A percentile compares a stretch with the other conserved stretches of the same genome.
phyloP scores from a whole-genome alignment of 1,140 invertebrate species.

The Dolichoris vasculosae region DNA sequence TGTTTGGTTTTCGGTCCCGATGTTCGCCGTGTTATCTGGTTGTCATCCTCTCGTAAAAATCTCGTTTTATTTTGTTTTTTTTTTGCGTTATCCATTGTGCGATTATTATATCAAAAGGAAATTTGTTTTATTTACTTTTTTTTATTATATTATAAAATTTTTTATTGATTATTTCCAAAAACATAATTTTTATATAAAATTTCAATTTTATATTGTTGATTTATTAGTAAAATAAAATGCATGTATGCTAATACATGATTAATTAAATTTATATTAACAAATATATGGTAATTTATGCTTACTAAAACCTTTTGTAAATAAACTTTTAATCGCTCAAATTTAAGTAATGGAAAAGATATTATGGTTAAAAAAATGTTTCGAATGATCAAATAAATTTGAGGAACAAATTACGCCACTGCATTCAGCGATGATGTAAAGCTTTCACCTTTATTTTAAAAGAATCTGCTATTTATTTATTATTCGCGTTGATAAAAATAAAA shows the following conservation, averaged over 20 bases:
- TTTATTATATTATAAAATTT: not conserved
- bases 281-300: not conserved
- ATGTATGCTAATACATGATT: not conserved
- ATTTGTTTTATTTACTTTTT: not conserved
- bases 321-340: not conserved
- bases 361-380: not conserved
- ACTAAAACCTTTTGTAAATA: not conserved
- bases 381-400: not conserved
- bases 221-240: not conserved
- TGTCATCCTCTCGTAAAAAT: constrained; percentile 3
- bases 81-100: not conserved
- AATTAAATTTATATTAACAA: too few relatives aligned
- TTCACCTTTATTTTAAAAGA: not conserved
- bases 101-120: not conserved
- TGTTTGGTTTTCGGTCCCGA: not conserved
- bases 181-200: not conserved
- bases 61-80: not conserved
- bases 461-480: not conserved
- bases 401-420: not conserved
- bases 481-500: not conserved
- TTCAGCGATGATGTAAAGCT: not conserved
- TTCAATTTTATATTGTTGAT: not conserved
- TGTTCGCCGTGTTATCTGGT: constrained; percentile 6
- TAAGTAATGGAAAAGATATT: not conserved
- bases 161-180: not conserved